Base-by-base conservation (phyloP, 2,888 invertebrate species). In the Crepidodera aurea region DNA sequence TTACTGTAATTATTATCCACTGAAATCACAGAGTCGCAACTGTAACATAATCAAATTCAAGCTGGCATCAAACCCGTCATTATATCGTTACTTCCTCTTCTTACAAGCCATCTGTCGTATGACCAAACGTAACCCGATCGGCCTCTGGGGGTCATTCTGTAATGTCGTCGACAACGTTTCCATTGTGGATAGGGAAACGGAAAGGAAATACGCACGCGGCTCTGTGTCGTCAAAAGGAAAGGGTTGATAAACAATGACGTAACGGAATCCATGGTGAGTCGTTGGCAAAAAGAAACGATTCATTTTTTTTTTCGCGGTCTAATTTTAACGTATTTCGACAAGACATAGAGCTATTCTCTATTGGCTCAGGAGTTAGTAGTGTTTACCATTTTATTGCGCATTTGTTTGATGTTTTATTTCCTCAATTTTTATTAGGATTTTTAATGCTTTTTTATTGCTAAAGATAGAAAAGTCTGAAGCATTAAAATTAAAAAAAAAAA, bases 61-160 rank as follows among this genome's bases (percentile, higher is more conserved):
- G 44, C 44, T 22, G n/a, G 7, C 12, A 44, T 48, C 27, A 50
- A 57, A 48, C 48, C 39, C 25, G 16, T 57, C 37, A 57, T 57
- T 57, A 57, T 27, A 19, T 25, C 10, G 16, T 48, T 27, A 22
- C 48, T 48, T 57, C 56, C 56, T 48, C 37, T 16, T 39, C 37
- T 16, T 50, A 39, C 48, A 22, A 39, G 16, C 48, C 57, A 57
- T 48, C 57, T 57, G 57, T 57, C 39, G 48, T 57, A 27, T 57
- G 57, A 57, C 48, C 57, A 25, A 16, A 57, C 37, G 48, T 27
- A 48, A 48, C 48, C 16, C 29, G 48, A 48, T 48, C 48, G 48
- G 13, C 48, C 29, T 48, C 27, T 48, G 16, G 48, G 48, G 48
- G 27, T 48, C 27, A 27, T 13, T 12, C 27, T 13, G 13, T 15